A percentile compares a stretch with the other conserved stretches of the same genome.
These are phyloP conservation scores for Heteromurus nitidus DNA, from an alignment of 2,888 invertebrate genomes.

Conservation along the genomic window DNA sequence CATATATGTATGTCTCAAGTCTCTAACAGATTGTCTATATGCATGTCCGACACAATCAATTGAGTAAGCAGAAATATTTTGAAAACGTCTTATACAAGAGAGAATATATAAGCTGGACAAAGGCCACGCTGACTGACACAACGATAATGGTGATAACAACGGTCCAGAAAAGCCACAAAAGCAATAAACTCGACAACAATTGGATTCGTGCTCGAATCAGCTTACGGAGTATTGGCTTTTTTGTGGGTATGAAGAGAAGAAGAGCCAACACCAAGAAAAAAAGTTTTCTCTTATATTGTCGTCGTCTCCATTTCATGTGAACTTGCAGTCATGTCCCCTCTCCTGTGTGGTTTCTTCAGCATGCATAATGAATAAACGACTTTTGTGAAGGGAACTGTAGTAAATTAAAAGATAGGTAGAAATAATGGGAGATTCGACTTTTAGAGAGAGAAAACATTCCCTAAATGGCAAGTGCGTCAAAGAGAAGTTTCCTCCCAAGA, in stretches of 20 bases:
- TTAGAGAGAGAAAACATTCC: not conserved
- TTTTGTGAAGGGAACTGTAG: not conserved
- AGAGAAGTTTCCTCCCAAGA: not conserved
- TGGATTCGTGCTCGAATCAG: constrained; percentile 19
- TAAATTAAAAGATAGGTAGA: constrained; percentile 40
- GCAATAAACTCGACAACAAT: constrained; percentile 43
- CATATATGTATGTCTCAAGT: too few species aligned
- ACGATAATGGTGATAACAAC: too few species aligned
- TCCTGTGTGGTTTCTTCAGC: not conserved
- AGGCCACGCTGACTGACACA: too few species aligned
- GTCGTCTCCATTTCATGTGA: constrained; percentile 8
- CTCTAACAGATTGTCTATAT: too few species aligned
- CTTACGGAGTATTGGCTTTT: constrained; percentile 22
- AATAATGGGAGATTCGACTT: constrained; percentile 31
- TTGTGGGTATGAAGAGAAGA: not conserved
- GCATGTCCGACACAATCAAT: too few species aligned
- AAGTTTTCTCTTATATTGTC: constrained; percentile 33
- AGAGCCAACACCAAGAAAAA: constrained; percentile 14
- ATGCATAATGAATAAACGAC: constrained; percentile 41
- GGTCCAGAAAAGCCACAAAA: constrained; percentile 13
- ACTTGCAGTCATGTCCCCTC: constrained; percentile 6
- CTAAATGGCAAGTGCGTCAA: not conserved
- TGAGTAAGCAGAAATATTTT: too few species aligned
- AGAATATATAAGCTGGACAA: too few species aligned
- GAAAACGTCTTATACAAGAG: too few species aligned